These are phyloP conservation scores for Ischnus inquisitorius DNA, from an alignment of 2,888 invertebrate species.

Conservation along the genomic window DNA sequence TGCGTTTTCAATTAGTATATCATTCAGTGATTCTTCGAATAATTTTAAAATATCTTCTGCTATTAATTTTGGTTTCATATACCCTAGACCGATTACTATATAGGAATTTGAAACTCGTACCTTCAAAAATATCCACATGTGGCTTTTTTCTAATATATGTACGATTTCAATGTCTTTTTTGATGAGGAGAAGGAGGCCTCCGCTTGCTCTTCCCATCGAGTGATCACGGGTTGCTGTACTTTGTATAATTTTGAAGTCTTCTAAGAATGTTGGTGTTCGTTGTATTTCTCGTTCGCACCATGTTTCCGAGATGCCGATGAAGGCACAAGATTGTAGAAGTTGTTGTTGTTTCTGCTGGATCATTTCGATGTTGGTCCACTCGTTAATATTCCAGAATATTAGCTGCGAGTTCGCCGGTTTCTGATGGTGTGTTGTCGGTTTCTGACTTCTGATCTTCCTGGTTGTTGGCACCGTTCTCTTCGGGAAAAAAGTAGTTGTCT, in stretches of 20 bases:
- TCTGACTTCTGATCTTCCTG: not conserved
- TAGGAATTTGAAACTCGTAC: not conserved
- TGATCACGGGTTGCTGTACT: not conserved
- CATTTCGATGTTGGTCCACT: not conserved
- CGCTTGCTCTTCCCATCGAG: slow-evolving; percentile 3
- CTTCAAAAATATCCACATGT: slow-evolving; percentile 15
- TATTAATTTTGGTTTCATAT: not conserved
- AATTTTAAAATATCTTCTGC: not conserved
- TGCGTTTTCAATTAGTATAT: not conserved
- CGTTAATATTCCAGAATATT: slow-evolving; percentile 13
- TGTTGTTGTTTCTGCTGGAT: not conserved
- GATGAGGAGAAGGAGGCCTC: not conserved
- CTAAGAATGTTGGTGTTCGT: not conserved
- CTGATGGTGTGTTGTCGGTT: not conserved
- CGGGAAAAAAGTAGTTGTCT: slow-evolving; percentile 13
- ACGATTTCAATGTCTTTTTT: slow-evolving; percentile 6
- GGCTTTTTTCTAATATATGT: not conserved
- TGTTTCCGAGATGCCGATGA: slow-evolving; percentile 6
- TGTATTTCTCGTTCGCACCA: not conserved
- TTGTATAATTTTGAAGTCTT: slow-evolving; percentile 10
- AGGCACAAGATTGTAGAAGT: not conserved
- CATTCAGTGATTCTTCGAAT: not conserved
- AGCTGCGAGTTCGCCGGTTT: slow-evolving; percentile 5
- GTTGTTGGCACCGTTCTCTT: not conserved
- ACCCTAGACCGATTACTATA: not conserved